These are phyloP conservation scores for Trachymyrmex septentrionalis DNA, from an alignment of 1,140 invertebrate species.

Conservation along the genomic window DNA sequence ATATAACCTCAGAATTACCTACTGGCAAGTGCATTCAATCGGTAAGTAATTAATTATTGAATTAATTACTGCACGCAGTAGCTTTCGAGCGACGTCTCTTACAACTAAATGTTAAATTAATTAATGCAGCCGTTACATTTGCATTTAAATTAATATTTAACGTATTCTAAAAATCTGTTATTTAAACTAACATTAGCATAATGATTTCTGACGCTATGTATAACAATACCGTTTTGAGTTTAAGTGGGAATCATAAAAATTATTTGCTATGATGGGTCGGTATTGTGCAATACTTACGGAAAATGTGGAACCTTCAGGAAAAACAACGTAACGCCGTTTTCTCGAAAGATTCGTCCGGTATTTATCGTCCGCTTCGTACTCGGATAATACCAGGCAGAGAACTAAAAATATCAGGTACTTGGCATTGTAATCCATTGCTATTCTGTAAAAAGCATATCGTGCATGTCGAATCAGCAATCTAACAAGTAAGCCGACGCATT, in stretches of 20 bases:
- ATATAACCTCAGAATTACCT: neutral
- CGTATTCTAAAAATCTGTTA: slow-evolving; percentile 10
- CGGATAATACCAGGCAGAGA: slow-evolving; percentile 47
- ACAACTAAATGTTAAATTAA: slow-evolving; percentile 46
- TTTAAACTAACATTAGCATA: neutral
- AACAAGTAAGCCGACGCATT: neutral
- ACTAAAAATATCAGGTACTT: slow-evolving; percentile 47
- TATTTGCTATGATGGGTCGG: neutral
- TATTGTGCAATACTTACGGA: slow-evolving; percentile 87
- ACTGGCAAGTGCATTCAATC: slow-evolving; percentile 10
- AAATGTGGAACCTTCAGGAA: slow-evolving; percentile 92
- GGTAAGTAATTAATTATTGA: slow-evolving; percentile 47
- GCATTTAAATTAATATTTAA: slow-evolving; percentile 51
- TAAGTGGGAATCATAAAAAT: neutral
- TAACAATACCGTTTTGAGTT: slow-evolving; percentile 18
- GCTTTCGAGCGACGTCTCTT: slow-evolving; percentile 3
- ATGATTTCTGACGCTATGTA: neutral
- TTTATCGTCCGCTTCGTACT: slow-evolving; percentile 62
- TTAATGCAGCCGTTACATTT: slow-evolving; percentile 33
- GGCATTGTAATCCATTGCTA: slow-evolving; percentile 56
- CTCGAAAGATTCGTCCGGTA: slow-evolving; percentile 81
- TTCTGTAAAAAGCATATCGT: slow-evolving; percentile 35
- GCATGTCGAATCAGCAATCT: neutral
- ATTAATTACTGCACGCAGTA: slow-evolving; percentile 50
- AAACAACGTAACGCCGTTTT: slow-evolving; percentile 91